Base-by-base conservation (phyloP, 2,113 vertebrate genomes). In the Bufo gargarizans region DNA sequence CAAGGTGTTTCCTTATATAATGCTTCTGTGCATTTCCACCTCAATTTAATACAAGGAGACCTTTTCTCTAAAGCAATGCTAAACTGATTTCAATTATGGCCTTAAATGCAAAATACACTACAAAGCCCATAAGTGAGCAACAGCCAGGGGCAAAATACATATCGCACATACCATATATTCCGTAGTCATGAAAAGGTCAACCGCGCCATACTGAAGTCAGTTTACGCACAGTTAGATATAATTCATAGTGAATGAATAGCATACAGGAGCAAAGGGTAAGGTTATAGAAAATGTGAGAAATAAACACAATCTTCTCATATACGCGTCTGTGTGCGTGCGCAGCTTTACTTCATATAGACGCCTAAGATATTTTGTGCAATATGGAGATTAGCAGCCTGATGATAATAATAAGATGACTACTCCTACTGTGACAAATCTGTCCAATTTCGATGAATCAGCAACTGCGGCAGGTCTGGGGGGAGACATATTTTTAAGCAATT, bases 401-500 rank as follows among this genome's bases (percentile, higher is more conserved):
- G 22, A 84, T 84, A 69, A 84, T 84, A 69, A 69, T 59, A 20
- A 82, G 6, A 71, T 55, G 82, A 69, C 47, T 71, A 84, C n/a
- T 71, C 59, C 82, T 84, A 69, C 82, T 84, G 82, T 71, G 82
- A 84, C 59, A 84, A 84, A 84, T 69, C 82, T 71, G 67, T 84
- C 63, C 47, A 65, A 71, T 84, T 84, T 33, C 63, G 82, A 84
- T 65, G 71, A 84, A 76, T 78, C 81, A 84, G 69, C 58, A 88
- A 65, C 53, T 78, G 87, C 81, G n/a, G n/a, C 50, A 69, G 19
- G 78, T 84, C 87, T 84, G 82, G 81, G 87, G 87, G 80, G 71
- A 89, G 81, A 84, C 61, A 89, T 84, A 89, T 89, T 89, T 84
- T 84, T 69, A 84, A 78, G 82, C 78, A 89, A 89, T 89, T 84